Evolutionary conservation across 2,797 vertebrate genomes (phyloP).

Genomic region (Gymnoscopelus braueri): DNA sequence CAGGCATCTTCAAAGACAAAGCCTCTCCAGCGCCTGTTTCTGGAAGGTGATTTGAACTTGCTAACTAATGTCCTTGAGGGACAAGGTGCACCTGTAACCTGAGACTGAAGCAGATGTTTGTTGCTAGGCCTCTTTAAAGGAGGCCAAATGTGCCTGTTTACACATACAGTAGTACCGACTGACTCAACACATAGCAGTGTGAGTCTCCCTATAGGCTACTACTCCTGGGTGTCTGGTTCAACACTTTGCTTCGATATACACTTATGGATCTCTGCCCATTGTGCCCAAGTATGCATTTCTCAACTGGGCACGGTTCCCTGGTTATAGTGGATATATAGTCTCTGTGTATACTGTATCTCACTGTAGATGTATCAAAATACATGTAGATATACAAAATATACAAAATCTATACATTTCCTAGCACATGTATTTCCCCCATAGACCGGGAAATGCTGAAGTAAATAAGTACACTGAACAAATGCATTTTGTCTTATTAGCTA

Average conservation of each 20-base stretch:
- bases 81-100: slow-evolving; percentile 68
- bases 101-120: slow-evolving; percentile 60
- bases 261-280: slow-evolving; percentile 55
- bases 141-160: slow-evolving; percentile 67
- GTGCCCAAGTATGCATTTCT: slow-evolving; percentile 39
- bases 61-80: slow-evolving; percentile 62
- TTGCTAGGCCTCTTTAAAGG: slow-evolving; percentile 55
- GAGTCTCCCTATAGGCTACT: slow-evolving; percentile 70
- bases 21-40: slow-evolving; percentile 23
- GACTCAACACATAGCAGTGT: slow-evolving; percentile 58
- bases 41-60: slow-evolving; percentile 46
- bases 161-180: slow-evolving; percentile 65
- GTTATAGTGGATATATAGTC: background rate
- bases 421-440: too few relatives aligned
- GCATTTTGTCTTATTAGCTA: too few relatives aligned
- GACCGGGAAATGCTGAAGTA: too few relatives aligned
- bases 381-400: too few relatives aligned
- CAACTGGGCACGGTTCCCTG: slow-evolving; percentile 40
- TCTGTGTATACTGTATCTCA: too few relatives aligned
- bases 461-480: too few relatives aligned
- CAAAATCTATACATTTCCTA: too few relatives aligned
- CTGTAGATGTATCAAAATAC: too few relatives aligned
- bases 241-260: slow-evolving; percentile 62
- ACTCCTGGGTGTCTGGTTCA: slow-evolving; percentile 65
- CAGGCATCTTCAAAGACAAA: slow-evolving; percentile 22